Conservation (phyloP, 2,888 invertebrate species). For the Plagiodera versicolora region DNA sequence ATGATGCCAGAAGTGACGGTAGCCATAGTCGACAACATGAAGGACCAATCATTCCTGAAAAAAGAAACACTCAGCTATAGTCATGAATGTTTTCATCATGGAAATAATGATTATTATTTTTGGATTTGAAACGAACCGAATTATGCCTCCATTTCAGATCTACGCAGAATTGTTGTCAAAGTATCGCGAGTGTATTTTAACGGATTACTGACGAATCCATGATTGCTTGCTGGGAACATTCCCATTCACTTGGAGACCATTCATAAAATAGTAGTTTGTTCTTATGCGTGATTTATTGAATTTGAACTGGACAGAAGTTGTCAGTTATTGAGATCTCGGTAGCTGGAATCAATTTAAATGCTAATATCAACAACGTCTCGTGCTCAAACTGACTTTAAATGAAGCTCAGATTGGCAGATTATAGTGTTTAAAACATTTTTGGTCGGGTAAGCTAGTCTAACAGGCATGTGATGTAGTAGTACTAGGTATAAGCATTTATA, state of each 20-base stretch:
- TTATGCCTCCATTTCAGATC: no score
- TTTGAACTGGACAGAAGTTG: constrained; percentile 17
- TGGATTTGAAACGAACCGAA: no score
- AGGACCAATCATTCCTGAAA: constrained; percentile 49
- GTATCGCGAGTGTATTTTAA: no score
- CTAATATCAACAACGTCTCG: constrained; percentile 32
- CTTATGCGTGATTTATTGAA: constrained; percentile 30
- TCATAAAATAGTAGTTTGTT: constrained; percentile 10
- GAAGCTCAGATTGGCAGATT: constrained; percentile 28
- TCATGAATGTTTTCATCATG: no score
- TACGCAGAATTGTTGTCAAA: no score
- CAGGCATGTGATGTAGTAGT: background rate
- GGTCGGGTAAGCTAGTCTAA: constrained; percentile 11
- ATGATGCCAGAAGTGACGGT: constrained; percentile 55
- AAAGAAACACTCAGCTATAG: no score
- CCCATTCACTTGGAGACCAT: background rate
- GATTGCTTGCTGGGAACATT: no score
- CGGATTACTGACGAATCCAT: no score
- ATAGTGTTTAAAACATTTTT: constrained; percentile 26
- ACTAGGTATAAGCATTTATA: background rate
- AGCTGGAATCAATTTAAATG: constrained; percentile 35
- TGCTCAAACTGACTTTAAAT: constrained; percentile 22
- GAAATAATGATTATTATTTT: no score
- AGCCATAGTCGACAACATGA: constrained; percentile 53
- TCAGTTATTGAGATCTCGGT: constrained; percentile 30